These are phyloP conservation scores for Campoplex capitator DNA, from an alignment of 2,888 invertebrate species.

Conservation along the genomic window DNA sequence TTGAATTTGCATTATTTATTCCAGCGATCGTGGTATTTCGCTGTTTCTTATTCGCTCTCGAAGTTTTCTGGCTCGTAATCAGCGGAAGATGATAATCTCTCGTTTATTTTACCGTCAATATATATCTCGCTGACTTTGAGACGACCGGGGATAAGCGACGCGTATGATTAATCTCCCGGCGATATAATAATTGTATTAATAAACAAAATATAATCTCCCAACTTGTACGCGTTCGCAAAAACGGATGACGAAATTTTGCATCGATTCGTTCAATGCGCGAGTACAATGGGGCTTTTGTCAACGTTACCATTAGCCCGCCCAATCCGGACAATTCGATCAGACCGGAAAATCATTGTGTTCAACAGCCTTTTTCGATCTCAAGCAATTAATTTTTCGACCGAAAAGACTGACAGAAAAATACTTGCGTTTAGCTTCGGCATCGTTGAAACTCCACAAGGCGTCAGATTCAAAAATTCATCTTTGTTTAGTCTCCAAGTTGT, in stretches of 20 bases:
- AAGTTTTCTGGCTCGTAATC: background rate
- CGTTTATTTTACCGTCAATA: background rate
- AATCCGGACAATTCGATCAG: background rate
- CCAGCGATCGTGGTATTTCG: too few relatives aligned
- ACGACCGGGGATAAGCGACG: background rate
- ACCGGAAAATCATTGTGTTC: background rate
- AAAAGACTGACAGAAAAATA: too few relatives aligned
- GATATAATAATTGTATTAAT: background rate
- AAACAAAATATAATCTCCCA: background rate
- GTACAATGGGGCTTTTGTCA: background rate
- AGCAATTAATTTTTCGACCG: background rate
- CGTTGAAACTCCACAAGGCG: too few relatives aligned
- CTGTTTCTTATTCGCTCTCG: background rate
- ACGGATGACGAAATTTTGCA: background rate
- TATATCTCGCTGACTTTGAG: slow-evolving; percentile 13
- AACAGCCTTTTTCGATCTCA: background rate
- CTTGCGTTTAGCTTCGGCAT: too few relatives aligned
- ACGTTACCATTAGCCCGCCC: background rate
- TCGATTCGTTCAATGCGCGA: background rate
- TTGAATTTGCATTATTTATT: background rate
- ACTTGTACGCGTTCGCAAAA: background rate
- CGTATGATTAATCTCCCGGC: background rate
- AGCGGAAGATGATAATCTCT: background rate
- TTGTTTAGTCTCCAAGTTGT: background rate
- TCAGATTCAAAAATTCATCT: background rate